phyloP scores from a whole-genome alignment of 1,140 invertebrate genomes.

The Calephelis virginiensis region DNA sequence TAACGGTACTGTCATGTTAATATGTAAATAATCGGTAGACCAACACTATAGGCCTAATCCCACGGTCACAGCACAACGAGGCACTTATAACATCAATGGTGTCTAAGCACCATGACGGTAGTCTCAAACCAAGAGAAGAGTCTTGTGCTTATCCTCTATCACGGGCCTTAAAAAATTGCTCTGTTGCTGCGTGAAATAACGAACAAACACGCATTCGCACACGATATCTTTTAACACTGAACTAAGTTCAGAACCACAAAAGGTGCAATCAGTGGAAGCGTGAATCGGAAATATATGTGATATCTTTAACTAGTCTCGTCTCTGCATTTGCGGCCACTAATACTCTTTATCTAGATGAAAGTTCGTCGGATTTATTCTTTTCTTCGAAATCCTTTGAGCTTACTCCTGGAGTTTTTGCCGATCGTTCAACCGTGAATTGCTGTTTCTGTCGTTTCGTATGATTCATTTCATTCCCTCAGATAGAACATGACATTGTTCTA shows the following conservation, averaged over 20 bases:
- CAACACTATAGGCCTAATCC: too few relatives aligned
- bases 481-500: too few relatives aligned
- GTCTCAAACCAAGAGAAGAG: too few relatives aligned
- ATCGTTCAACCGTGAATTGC: slow-evolving; percentile 8
- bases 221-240: background rate
- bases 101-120: too few relatives aligned
- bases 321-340: slow-evolving; percentile 4
- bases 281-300: slow-evolving; percentile 7
- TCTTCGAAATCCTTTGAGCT: slow-evolving; percentile 10
- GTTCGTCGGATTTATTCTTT: slow-evolving; percentile 12
- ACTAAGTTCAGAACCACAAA: background rate
- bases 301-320: slow-evolving; percentile 12
- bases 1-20: too few relatives aligned
- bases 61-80: too few relatives aligned
- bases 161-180: too few relatives aligned
- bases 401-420: background rate
- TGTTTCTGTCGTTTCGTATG: slow-evolving; percentile 2
- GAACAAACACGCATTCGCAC: too few relatives aligned
- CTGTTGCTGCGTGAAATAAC: too few relatives aligned
- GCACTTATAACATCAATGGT: too few relatives aligned
- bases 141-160: too few relatives aligned
- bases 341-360: slow-evolving; percentile 18
- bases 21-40: too few relatives aligned
- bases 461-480: background rate
- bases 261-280: background rate